Base-by-base conservation (phyloP, 1,140 invertebrate species). In the Phymorhynchus buccinoides region DNA sequence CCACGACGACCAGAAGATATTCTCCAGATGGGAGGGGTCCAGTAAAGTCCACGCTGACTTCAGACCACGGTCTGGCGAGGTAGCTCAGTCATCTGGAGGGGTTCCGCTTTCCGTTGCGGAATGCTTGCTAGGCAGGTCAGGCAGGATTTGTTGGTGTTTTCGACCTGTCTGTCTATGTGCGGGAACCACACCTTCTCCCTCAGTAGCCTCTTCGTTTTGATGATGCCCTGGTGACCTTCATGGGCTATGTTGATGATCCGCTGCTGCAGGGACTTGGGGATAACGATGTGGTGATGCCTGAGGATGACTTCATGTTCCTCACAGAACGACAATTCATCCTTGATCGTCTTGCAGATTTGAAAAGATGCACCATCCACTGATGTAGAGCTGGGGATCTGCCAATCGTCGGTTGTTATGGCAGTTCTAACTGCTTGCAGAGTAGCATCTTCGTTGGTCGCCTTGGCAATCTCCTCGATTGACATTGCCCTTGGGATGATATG, bases 101-200 rank as follows among this genome's bases (percentile, higher is more conserved):
- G 88, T 88, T 90, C 87, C 75, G 44, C 32, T 32, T 16, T 35
- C 22, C 75, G 6, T 30, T 62, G 16, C 27, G 37, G 37, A 44
- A 18, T 71, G 68, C 66, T 56, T n/a, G 85, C 68, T 62, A 86
- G 79, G 79, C 85, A 90, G 41, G 88, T 32, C 9, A 82, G 48
- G 73, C 91, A 92, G 18, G 80, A 32, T n/a, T 87, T 89, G 7
- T 44, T 83, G 85, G 22, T 88, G 84, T 88, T 94, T 90, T 7
- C n/a, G n/a, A 89, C 89, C 48, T 90, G 80, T 27, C 44, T 86
- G 77, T 93, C 90, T 18, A 93, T 92, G 39, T 81, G 78, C 44
- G 89, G 88, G 88, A 90, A 94, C 92, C 93, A 93, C 16, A 93
- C 90, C 86, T 93, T 93, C 79, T 88, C 84, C 73, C 91, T 62